Evolutionary conservation across 1,140 invertebrate genomes (phyloP).

Genomic region (Condylostylus longicornis): DNA sequence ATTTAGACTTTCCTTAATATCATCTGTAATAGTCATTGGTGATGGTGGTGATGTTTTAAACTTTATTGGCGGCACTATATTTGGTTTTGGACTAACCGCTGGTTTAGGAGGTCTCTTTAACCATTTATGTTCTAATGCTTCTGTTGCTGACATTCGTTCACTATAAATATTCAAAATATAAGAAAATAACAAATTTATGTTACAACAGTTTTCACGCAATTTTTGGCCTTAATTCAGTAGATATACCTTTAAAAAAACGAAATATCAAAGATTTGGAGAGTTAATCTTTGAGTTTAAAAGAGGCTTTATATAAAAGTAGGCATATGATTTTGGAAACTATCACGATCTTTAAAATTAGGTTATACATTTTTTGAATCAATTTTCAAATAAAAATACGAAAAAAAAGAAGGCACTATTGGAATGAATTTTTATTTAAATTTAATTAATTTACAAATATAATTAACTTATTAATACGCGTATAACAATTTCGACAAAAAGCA

Average conservation of each 20-base stretch:
- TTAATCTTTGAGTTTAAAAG: no score
- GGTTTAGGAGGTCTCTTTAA: constrained; percentile 37
- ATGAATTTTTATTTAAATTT: no score
- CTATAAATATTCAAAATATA: constrained; percentile 40
- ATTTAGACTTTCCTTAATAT: constrained; percentile 11
- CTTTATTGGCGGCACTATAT: constrained; percentile 21
- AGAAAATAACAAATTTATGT: neutral
- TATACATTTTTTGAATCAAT: no score
- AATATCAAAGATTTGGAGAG: neutral
- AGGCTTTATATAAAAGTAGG: no score
- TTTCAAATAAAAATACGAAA: no score
- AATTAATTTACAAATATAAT: no score
- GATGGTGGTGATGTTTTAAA: constrained; percentile 16
- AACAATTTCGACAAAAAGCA: no score
- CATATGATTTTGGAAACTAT: no score
- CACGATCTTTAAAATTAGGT: no score
- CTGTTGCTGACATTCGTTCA: constrained; percentile 52
- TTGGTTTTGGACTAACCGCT: constrained; percentile 19
- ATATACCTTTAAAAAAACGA: neutral
- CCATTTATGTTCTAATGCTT: constrained; percentile 63
- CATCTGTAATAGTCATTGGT: constrained; percentile 18
- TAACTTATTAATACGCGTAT: no score
- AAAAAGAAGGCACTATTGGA: no score
- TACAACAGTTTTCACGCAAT: neutral
- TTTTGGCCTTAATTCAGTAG: neutral